phyloP scores from a whole-genome alignment of 2,797 vertebrate genomes.

The Helostoma temminkii region DNA sequence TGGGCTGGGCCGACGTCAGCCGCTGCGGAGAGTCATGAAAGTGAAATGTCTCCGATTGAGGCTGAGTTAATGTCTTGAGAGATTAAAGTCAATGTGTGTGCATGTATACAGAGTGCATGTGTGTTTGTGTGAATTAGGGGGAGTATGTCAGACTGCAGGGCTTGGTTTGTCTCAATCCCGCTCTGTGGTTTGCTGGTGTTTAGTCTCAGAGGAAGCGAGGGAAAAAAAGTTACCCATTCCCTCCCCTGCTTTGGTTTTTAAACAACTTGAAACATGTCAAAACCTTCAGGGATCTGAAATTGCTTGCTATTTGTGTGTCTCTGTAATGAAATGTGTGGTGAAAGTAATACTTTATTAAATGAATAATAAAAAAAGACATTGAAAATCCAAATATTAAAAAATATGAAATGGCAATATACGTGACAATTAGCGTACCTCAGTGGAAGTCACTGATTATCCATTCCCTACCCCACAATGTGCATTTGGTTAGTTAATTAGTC shows the following conservation, averaged over 20 bases:
- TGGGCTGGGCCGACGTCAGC: slow-evolving; percentile 36
- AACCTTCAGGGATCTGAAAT: slow-evolving; percentile 26
- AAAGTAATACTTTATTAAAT: slow-evolving; percentile 2
- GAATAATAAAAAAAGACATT: background rate
- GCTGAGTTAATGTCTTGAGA: slow-evolving; percentile 53
- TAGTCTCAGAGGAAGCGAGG: slow-evolving; percentile 59
- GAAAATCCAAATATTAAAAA: slow-evolving; percentile 1
- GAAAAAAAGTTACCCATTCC: background rate
- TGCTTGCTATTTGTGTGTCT: slow-evolving; percentile 43
- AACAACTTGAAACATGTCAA: slow-evolving; percentile 42
- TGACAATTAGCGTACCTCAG: slow-evolving; percentile 57
- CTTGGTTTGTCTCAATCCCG: slow-evolving; percentile 37
- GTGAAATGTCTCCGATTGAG: slow-evolving; percentile 54
- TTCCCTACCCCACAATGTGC: slow-evolving; percentile 15
- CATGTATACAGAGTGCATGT: background rate
- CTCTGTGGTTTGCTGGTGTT: slow-evolving; percentile 61
- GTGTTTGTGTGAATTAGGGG: slow-evolving; percentile 46
- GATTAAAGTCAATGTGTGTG: slow-evolving; percentile 59
- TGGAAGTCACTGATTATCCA: slow-evolving; percentile 42
- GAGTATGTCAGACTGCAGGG: slow-evolving; percentile 38
- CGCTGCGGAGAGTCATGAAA: slow-evolving; percentile 60
- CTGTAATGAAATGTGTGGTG: slow-evolving; percentile 5
- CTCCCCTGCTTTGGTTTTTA: slow-evolving; percentile 33
- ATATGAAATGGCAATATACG: too few species aligned
- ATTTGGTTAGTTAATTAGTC: slow-evolving; percentile 64